A percentile compares a stretch with the other conserved stretches of the same genome.
Evolutionary conservation across 2,113 vertebrate genomes (phyloP).

Genomic region (Aptenodytes forsteri): DNA sequence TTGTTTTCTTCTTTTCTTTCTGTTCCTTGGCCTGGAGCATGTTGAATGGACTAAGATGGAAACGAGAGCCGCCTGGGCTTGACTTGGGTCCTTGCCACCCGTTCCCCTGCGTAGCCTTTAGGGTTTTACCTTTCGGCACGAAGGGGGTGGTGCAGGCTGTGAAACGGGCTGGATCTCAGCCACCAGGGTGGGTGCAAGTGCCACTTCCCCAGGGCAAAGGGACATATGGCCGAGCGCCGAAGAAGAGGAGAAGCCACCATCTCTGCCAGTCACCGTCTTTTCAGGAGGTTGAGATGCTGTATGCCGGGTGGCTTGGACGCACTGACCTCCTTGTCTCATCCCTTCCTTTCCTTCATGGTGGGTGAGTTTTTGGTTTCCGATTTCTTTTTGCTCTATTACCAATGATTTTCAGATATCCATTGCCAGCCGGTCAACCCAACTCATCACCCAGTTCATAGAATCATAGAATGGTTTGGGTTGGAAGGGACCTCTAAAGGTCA

Average conservation of each 20-base stretch:
- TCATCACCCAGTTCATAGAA: not conserved
- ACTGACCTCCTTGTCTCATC: not conserved
- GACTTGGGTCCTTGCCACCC: not conserved
- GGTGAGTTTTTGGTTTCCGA: not conserved
- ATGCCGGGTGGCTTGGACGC: not conserved
- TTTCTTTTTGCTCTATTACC: not conserved
- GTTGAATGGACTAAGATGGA: not conserved
- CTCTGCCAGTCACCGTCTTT: not conserved
- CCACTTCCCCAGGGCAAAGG: not conserved
- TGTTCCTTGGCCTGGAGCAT: not conserved
- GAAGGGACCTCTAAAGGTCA: not conserved
- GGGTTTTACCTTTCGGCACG: no score
- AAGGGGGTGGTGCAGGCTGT: not conserved
- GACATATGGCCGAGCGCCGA: accelerated
- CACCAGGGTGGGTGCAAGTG: not conserved
- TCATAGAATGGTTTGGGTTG: not conserved
- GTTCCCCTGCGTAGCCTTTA: not conserved
- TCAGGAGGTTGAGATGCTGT: not conserved
- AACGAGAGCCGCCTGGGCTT: not conserved
- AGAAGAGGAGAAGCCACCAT: not conserved
- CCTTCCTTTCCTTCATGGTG: not conserved
- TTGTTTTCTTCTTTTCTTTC: not conserved
- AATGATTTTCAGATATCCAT: not conserved
- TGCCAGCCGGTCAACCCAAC: not conserved
- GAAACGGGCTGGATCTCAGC: not conserved